Evolutionary conservation across 2,888 invertebrate genomes (phyloP).

Genomic region (Adineta ricciae): DNA sequence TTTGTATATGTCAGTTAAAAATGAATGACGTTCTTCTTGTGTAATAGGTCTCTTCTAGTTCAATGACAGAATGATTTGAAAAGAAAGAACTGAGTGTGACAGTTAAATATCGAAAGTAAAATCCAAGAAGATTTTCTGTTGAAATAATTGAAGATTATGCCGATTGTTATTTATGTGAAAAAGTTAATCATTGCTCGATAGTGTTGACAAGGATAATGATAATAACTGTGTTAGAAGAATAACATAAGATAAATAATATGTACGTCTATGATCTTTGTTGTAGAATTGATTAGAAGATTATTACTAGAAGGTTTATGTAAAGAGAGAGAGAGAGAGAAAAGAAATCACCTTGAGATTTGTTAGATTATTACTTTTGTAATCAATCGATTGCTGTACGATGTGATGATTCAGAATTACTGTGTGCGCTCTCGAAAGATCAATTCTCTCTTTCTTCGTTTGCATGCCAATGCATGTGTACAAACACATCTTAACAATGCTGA

Average conservation of each 20-base stretch:
- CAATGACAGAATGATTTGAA: too few relatives aligned
- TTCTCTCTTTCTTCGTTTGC: not conserved
- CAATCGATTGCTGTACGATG: not conserved
- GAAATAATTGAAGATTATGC: too few relatives aligned
- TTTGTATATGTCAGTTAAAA: too few relatives aligned
- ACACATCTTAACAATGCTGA: not conserved
- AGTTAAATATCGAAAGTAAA: too few relatives aligned
- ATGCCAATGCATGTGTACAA: not conserved
- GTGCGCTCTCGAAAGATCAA: not conserved
- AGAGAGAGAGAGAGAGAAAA: not conserved
- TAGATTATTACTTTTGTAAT: not conserved
- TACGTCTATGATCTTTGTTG: not conserved
- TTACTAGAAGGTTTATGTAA: not conserved
- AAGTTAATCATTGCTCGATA: not conserved
- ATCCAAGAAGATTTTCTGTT: too few relatives aligned
- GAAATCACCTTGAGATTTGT: not conserved
- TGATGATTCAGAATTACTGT: not conserved
- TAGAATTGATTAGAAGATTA: not conserved
- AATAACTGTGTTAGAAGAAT: not conserved
- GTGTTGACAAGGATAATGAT: not conserved
- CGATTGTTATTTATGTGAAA: not conserved
- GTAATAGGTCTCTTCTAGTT: too few relatives aligned
- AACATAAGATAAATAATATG: not conserved
- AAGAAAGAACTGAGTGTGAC: too few relatives aligned
- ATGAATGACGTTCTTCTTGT: too few relatives aligned